Conservation (phyloP, 2,113 vertebrate genomes). For the Agelaius phoeniceus region DNA sequence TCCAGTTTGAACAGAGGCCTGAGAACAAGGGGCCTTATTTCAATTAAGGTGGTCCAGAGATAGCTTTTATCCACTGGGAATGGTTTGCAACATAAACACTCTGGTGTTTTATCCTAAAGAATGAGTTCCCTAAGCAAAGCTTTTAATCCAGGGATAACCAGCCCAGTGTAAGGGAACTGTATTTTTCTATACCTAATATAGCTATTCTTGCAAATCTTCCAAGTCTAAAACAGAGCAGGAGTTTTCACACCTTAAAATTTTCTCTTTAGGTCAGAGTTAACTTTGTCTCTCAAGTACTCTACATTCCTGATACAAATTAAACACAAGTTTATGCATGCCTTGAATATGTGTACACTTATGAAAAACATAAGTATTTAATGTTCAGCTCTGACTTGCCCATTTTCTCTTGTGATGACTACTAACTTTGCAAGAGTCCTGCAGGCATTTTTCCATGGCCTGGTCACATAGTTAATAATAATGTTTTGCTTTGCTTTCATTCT, state of each 20-base stretch:
- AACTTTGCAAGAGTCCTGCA: neutral
- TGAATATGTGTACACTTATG: neutral
- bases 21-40: neutral
- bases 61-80: neutral
- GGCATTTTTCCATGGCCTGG: neutral
- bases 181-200: neutral
- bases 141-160: neutral
- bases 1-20: neutral
- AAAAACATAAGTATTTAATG: neutral
- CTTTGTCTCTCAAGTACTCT: neutral
- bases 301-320: neutral
- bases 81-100: neutral
- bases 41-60: neutral
- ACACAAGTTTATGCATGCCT: neutral
- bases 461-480: neutral
- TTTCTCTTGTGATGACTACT: neutral
- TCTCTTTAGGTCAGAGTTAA: neutral
- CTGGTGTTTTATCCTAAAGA: neutral
- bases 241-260: neutral
- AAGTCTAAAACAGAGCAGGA: neutral
- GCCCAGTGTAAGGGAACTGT: neutral
- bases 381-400: neutral
- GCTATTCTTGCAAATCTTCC: neutral
- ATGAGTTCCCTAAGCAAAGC: neutral
- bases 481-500: neutral